Evolutionary conservation across 2,113 vertebrate species (phyloP).

Genomic region (Donacobius atricapilla): DNA sequence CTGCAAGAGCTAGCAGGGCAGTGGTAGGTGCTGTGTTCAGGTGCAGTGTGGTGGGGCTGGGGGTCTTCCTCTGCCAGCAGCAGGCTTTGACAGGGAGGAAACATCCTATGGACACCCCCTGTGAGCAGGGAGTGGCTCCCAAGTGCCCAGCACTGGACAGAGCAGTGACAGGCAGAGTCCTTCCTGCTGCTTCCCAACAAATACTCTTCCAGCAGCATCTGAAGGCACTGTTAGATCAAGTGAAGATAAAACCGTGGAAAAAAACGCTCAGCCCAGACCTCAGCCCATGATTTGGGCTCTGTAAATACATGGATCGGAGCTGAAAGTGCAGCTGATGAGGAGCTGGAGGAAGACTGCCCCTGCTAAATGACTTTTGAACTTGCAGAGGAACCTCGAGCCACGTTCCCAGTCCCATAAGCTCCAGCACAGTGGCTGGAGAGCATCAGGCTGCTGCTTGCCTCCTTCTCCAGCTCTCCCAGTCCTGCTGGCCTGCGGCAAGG

Average conservation of each 20-base stretch:
- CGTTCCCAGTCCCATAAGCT: not conserved
- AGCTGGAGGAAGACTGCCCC: not conserved
- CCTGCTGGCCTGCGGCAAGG: not conserved
- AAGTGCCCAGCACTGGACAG: accelerated
- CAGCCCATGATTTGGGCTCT: not conserved
- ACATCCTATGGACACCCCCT: not conserved
- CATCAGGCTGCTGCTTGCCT: not conserved
- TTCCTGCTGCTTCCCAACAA: not conserved
- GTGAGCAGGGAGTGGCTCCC: not conserved
- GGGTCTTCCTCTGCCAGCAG: not conserved
- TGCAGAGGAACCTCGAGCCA: not conserved
- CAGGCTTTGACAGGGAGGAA: not conserved
- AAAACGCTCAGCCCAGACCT: not conserved
- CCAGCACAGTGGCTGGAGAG: not conserved
- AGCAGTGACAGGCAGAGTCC: not conserved
- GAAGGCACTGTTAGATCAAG: not conserved
- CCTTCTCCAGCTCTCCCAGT: not conserved
- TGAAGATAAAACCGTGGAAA: not conserved
- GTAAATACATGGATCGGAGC: not conserved
- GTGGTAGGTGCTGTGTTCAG: not conserved
- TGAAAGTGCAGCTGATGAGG: not conserved
- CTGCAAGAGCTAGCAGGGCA: accelerated
- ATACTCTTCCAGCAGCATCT: not conserved
- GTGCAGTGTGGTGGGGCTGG: not conserved
- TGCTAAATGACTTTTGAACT: constrained; percentile 3